A percentile compares a stretch with the other conserved stretches of the same genome.
Evolutionary conservation across 2,113 vertebrate genomes (phyloP).

Genomic region (Girardinichthys multiradiatus): DNA sequence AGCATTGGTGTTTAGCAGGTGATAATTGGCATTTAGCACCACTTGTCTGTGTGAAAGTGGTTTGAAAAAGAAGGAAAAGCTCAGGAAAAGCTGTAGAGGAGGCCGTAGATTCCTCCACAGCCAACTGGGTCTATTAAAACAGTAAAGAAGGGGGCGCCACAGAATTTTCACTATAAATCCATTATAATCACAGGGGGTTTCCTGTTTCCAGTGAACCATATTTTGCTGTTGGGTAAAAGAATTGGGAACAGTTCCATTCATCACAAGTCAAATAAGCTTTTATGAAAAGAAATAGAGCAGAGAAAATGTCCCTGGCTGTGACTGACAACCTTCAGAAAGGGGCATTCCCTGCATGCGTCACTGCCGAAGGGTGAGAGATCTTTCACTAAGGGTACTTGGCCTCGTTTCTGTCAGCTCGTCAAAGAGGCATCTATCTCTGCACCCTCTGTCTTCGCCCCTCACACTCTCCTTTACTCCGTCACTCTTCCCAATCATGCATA

Average conservation of each 20-base stretch:
- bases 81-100: conserved; percentile 15
- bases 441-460: not conserved
- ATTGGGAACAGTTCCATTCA: conserved; percentile 44
- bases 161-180: conserved; percentile 55
- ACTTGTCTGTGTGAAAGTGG: conserved; percentile 50
- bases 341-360: conserved; percentile 34
- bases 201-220: conserved; percentile 50
- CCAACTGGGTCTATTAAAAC: too few species aligned
- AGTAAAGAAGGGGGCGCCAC: too few species aligned
- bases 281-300: conserved; percentile 33
- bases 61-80: conserved; percentile 61
- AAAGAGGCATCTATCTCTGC: conserved; percentile 40
- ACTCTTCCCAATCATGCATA: conserved; percentile 27
- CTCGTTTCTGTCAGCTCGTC: conserved; percentile 50
- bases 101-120: conserved; percentile 21
- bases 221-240: conserved; percentile 41
- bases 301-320: conserved; percentile 41
- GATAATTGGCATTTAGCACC: conserved; percentile 72
- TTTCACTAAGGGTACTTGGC: conserved; percentile 17
- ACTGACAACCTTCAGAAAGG: conserved; percentile 51
- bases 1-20: conserved; percentile 66
- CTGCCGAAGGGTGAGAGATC: conserved; percentile 17
- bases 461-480: not conserved
- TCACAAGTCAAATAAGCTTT: conserved; percentile 44
- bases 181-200: conserved; percentile 60